Conservation (phyloP, 2,113 vertebrate species). For the Xiphias gladius region DNA sequence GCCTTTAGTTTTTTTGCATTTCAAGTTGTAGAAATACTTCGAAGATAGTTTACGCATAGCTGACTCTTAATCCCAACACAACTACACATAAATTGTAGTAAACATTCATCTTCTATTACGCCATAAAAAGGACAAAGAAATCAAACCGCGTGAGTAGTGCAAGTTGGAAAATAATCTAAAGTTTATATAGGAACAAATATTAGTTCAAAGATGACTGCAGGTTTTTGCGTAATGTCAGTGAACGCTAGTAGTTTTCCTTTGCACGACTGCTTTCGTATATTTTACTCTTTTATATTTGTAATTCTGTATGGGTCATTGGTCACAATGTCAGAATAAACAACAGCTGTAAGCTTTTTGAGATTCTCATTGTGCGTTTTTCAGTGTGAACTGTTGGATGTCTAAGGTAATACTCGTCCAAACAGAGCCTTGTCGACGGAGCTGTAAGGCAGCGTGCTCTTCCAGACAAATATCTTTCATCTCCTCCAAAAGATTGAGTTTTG, state of each 20-base stretch:
- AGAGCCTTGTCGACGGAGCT: background rate
- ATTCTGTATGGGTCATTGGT: too few relatives aligned
- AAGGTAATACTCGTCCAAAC: background rate
- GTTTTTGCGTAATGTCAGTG: background rate
- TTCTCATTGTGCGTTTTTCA: background rate
- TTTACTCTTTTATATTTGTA: background rate
- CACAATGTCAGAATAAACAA: background rate
- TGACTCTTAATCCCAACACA: background rate
- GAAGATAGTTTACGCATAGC: too few relatives aligned
- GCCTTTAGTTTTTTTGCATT: background rate
- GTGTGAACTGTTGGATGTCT: too few relatives aligned
- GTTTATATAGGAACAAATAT: too few relatives aligned
- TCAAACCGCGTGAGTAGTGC: background rate
- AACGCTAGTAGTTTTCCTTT: background rate
- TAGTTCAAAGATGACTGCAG: background rate
- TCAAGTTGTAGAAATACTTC: background rate
- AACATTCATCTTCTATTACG: background rate
- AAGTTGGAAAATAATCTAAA: background rate
- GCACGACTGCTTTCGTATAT: background rate
- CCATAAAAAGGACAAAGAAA: background rate
- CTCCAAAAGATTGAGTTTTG: conserved; percentile 30
- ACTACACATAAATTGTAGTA: too few relatives aligned
- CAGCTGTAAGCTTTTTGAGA: background rate
- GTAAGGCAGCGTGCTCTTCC: background rate
- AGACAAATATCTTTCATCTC: conserved; percentile 14